Base-by-base conservation (phyloP, 2,797 vertebrate species). In the Sternarchorhynchus goeldii region DNA sequence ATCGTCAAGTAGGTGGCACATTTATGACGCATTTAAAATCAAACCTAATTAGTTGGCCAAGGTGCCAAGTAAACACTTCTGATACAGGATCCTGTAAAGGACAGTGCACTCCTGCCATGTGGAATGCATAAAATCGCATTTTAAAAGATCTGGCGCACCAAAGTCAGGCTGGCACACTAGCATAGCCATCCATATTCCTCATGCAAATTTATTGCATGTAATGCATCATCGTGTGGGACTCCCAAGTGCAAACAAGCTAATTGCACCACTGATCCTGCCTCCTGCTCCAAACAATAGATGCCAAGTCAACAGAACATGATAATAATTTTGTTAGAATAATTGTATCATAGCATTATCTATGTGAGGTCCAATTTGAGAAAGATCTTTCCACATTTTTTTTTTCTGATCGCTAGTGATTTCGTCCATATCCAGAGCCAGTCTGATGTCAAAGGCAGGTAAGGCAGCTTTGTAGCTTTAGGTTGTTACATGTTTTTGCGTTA, bases 381-480 rank as follows among this genome's bases (percentile, higher is more conserved):
- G 62, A 41, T 75, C 75, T 78, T 18, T 41, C 18, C 29, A 32
- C 4, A 71, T 7, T 20, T 16, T 32, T 67, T 36, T 20, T 64
- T 50, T 50, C 45, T 50, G 45, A 50, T 31, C 39, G 34, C 41
- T 17, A 67, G 31, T 25, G 21, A 60, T 36, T 70, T 67, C 31
- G 29, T 68, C 50, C 67, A 70, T 71, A 60, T 71, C 73, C 73
- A 55, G 41, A 59, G 58, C 64, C 58, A 45, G 64, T 56, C 25
- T 50, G 32, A 78, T 63, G 58, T 70, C 45, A 39, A 75, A 39
- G 14, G 63, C 73, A 72, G 70, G 59, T 65, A 70, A 78, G 83
- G 84, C 79, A 83, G 81, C 79, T 81, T 78, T 39, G 50, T 77
- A 83, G 84, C 83, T 77, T 83, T 65, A 39, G 58, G 72, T 56